Evolutionary conservation across 2,888 invertebrate genomes (phyloP).

Genomic region (Cylloceria caligata): DNA sequence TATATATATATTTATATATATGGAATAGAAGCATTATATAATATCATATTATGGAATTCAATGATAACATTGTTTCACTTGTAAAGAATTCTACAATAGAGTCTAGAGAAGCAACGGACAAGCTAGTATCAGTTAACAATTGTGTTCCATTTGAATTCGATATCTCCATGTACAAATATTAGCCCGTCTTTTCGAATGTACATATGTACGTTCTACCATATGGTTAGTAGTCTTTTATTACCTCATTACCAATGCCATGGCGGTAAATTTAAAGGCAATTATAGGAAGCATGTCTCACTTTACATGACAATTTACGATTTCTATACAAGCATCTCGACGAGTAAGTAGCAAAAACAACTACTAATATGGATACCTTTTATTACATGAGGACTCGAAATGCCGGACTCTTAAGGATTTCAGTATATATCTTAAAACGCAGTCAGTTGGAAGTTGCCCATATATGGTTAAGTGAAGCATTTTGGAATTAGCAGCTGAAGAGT

Average conservation of each 20-base stretch:
- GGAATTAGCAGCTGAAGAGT: constrained; percentile 23
- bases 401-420: constrained; percentile 22
- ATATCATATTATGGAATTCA: constrained; percentile 10
- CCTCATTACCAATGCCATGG: not conserved
- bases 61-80: not conserved
- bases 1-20: constrained; percentile 5
- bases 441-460: too few species aligned
- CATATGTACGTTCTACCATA: constrained; percentile 7
- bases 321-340: not conserved
- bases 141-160: constrained; percentile 9
- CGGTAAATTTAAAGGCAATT: constrained; percentile 10
- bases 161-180: constrained; percentile 9
- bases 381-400: constrained; percentile 16
- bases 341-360: not conserved
- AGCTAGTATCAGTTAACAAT: constrained; percentile 11
- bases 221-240: not conserved
- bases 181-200: not conserved
- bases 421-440: too few species aligned
- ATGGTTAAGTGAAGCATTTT: constrained; percentile 10
- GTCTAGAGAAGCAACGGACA: not conserved
- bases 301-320: constrained; percentile 1
- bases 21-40: not conserved
- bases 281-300: not conserved
- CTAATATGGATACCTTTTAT: constrained; percentile 4
- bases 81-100: not conserved